Evolutionary conservation across 2,797 vertebrate genomes (phyloP).

Genomic region (Neostethus bicornis): DNA sequence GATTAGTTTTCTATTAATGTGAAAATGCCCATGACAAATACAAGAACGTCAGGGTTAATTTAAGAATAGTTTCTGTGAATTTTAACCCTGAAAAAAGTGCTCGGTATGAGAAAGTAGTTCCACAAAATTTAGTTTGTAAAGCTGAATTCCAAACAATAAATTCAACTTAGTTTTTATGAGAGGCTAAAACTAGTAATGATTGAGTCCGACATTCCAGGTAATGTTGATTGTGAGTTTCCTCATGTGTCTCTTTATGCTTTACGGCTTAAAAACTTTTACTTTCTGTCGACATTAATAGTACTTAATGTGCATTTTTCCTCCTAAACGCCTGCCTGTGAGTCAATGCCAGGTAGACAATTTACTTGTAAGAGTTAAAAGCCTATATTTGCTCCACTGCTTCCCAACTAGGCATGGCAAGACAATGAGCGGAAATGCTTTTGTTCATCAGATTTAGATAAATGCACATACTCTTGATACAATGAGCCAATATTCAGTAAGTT

Average conservation of each 20-base stretch:
- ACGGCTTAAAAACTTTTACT: conserved; percentile 18
- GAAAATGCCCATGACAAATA: conserved; percentile 40
- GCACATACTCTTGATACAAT: not conserved
- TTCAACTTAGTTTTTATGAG: conserved; percentile 49
- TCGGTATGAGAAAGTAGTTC: conserved; percentile 52
- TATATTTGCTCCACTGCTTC: conserved; percentile 41
- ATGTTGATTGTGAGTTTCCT: conserved; percentile 13
- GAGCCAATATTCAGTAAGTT: not conserved
- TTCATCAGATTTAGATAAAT: conserved; percentile 16
- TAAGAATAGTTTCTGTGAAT: conserved; percentile 54
- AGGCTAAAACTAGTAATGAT: conserved; percentile 25
- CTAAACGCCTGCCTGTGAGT: conserved; percentile 12
- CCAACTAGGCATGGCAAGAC: conserved; percentile 53
- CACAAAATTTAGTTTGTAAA: conserved; percentile 16
- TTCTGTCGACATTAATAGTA: conserved; percentile 6
- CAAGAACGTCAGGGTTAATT: conserved; percentile 53
- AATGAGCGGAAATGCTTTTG: conserved; percentile 14
- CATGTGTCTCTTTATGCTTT: conserved; percentile 14
- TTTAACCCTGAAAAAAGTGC: conserved; percentile 41
- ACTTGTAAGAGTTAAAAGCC: conserved; percentile 40
- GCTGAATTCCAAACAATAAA: conserved; percentile 48
- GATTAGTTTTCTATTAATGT: conserved; percentile 4
- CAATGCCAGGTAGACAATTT: conserved; percentile 40
- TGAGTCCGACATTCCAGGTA: conserved; percentile 37
- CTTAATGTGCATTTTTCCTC: conserved; percentile 25